Evolutionary conservation across 2,888 invertebrate species (phyloP), one percentile per base, ranked within the genome.

Genomic region (Bombyx huttoni): DNA sequence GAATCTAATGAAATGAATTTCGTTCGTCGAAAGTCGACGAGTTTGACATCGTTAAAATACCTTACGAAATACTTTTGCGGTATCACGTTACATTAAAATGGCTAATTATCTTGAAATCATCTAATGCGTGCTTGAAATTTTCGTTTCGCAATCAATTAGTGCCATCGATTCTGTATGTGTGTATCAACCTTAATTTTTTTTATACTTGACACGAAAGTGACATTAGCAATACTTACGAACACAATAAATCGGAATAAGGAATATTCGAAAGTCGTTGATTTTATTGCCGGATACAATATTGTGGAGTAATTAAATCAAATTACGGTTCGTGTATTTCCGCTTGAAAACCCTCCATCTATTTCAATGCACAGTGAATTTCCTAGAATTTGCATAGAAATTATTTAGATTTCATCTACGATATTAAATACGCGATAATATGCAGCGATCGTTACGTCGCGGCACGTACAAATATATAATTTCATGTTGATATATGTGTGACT

Each of bases 81-180:
- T 62, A 58, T 54, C 51, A 53, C 53, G 48, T 47, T 49, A 53
- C 50, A 50, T 58, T 54, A 54, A 58, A 58, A 57, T 53, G 52
- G 49, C 59, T 61, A 64, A 65, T 63, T 62, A 62, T 60, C 54
- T 64, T 58, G 63, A 64, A 63, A 68, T 65, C 48, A 56, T 63
- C 53, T 54, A 46, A 48, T 68, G 75, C 75, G 74, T 75, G 74
- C 69, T 65, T 51, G 56, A 59, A 50, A 63, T 65, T 65, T 68
- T 67, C 66, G 61, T 62, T 65, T 58, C 65, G 64, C 60, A 64
- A 67, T 64, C 68, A 67, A 71, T 75, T 70, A 71, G 53, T 52
- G 52, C 57, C 56, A 67, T 65, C 58, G 59, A 64, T 62, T 50
- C 24, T 50, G 24, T 9, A 46, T 7, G 35, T 40, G 1, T 24